Evolutionary conservation across 2,888 invertebrate species (phyloP).

Genomic region (Dascillus cervinus): DNA sequence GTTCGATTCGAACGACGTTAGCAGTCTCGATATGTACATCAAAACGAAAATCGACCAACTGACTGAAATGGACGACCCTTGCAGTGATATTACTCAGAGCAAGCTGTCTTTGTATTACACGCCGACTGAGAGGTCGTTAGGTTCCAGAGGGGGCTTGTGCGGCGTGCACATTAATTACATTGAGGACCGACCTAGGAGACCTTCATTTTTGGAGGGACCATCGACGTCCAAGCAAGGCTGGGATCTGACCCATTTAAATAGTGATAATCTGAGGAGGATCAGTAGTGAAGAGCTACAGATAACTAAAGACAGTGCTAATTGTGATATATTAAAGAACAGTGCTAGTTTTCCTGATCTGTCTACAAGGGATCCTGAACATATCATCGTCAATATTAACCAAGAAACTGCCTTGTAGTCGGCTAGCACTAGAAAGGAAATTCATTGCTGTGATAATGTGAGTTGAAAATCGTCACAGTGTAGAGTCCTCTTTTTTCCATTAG

Average conservation of each 20-base stretch:
- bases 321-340: conserved; percentile 37
- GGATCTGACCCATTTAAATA: neutral
- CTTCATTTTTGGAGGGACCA: neutral
- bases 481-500: conserved; percentile 29
- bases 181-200: conserved; percentile 37
- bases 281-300: conserved; percentile 8
- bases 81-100: conserved; percentile 51
- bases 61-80: conserved; percentile 44
- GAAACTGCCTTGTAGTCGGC: conserved; percentile 41
- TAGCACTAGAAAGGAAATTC: too few species aligned
- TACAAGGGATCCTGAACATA: conserved; percentile 15
- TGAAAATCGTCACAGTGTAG: conserved; percentile 31
- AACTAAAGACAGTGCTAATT: conserved; percentile 9
- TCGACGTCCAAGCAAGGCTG: neutral
- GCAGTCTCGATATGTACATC: conserved; percentile 58
- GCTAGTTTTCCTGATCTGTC: conserved; percentile 42
- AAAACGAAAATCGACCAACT: conserved; percentile 59
- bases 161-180: conserved; percentile 63
- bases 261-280: conserved; percentile 1
- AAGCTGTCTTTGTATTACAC: conserved; percentile 74
- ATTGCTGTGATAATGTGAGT: conserved; percentile 34
- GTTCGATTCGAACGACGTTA: conserved; percentile 58
- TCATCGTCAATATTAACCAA: conserved; percentile 15
- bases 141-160: conserved; percentile 41
- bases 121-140: conserved; percentile 62